phyloP scores from a whole-genome alignment of 2,797 vertebrate species.

The Mergus octosetaceus region DNA sequence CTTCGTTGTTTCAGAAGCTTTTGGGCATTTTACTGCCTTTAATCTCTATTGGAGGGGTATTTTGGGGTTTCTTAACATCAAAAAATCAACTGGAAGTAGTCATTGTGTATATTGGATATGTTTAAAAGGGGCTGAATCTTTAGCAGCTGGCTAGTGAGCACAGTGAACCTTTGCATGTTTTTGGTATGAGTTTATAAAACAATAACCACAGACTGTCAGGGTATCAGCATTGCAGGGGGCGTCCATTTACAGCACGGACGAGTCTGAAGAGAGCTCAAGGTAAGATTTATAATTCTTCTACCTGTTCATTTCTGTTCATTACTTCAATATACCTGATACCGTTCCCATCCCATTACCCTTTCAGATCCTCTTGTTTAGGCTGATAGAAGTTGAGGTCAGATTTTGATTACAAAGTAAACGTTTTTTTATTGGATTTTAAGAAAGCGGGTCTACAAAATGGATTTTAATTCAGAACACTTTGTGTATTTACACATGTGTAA shows the following conservation, averaged over 20 bases:
- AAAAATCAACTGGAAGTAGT: slow-evolving; percentile 52
- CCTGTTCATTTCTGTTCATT: slow-evolving; percentile 74
- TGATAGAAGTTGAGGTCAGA: slow-evolving; percentile 57
- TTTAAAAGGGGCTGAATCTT: slow-evolving; percentile 69
- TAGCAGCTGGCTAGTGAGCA: slow-evolving; percentile 79
- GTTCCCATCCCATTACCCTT: slow-evolving; percentile 55
- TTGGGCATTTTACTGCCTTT: slow-evolving; percentile 71
- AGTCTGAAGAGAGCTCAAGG: slow-evolving; percentile 97
- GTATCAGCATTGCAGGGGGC: slow-evolving; percentile 93
- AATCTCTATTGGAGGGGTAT: slow-evolving; percentile 46
- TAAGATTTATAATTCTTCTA: slow-evolving; percentile 85
- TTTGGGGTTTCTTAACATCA: slow-evolving; percentile 62
- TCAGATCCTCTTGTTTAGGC: slow-evolving; percentile 44
- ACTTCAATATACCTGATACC: slow-evolving; percentile 55
- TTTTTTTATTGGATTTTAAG: slow-evolving; percentile 64
- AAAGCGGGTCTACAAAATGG: slow-evolving; percentile 46
- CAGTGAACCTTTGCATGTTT: slow-evolving; percentile 99
- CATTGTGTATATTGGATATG: slow-evolving; percentile 68
- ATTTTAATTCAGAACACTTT: slow-evolving; percentile 42
- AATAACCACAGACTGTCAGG: slow-evolving; percentile 92
- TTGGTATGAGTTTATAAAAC: slow-evolving; percentile 88
- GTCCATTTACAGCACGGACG: slow-evolving; percentile 98
- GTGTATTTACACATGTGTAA: background rate
- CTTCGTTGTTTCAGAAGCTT: slow-evolving; percentile 75
- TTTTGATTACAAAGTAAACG: slow-evolving; percentile 47